A percentile compares a stretch with the other conserved stretches of the same genome.
Conservation (phyloP, 1,140 invertebrate species). For the Cyrtorhinus lividipennis region DNA sequence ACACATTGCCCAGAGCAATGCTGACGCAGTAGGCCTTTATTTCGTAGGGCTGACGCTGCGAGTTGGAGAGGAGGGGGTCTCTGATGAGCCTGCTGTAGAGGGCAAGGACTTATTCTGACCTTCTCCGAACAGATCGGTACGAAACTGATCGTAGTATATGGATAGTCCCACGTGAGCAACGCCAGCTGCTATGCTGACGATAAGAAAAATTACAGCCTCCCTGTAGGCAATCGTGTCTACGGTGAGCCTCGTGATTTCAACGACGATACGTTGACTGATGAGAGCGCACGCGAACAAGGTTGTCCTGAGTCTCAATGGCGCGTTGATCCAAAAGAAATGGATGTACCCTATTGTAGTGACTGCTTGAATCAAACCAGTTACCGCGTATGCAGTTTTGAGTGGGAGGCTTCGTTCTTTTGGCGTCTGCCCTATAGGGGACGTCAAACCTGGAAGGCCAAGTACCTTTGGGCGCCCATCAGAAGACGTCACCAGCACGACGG, state of each 20-base stretch:
- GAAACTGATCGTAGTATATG: background rate
- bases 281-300: background rate
- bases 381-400: background rate
- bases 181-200: background rate
- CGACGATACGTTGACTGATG: background rate
- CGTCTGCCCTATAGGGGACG: background rate
- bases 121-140: too few relatives aligned
- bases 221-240: background rate
- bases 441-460: background rate
- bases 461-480: too few relatives aligned
- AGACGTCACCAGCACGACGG: background rate
- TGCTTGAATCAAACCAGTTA: background rate
- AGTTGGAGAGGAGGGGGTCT: too few relatives aligned
- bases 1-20: too few relatives aligned
- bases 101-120: too few relatives aligned
- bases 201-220: background rate
- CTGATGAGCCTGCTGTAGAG: too few relatives aligned
- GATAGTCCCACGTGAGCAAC: background rate
- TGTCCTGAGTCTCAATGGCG: background rate
- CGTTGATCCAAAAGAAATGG: background rate
- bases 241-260: background rate
- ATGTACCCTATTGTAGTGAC: background rate
- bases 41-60: too few relatives aligned
- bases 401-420: background rate
- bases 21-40: too few relatives aligned